Evolutionary conservation across 2,888 invertebrate species (phyloP), one percentile per base, ranked within the genome.

Genomic region (Tupiocoris notatus): DNA sequence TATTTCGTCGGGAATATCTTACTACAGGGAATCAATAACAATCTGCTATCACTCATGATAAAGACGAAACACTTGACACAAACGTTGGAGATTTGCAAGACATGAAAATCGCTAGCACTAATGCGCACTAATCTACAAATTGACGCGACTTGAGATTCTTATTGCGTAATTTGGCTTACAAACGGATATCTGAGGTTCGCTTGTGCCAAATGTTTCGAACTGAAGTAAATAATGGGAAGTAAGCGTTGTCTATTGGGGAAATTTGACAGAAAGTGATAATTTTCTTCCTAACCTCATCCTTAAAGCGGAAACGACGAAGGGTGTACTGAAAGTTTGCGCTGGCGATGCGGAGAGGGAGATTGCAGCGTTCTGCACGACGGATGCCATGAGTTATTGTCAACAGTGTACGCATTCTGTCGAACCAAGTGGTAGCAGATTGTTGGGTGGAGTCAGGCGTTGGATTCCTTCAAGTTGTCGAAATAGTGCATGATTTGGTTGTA

Each of bases 401-500:
- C 64, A 65, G 62, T 61, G 68, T 67, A 78, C 74, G 78, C 76
- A 77, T 75, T 77, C 66, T 73, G 73, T 39, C 62, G 73, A 74
- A 71, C 68, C 73, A 62, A 54, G 71, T 74, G 77, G 76, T 76
- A 61, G 61, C 70, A 70, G 75, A 63, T 70, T 74, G 67, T 74
- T 70, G 65, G 77, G 68, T 70, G 67, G 76, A 79, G 79, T 79
- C 79, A 82, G 80, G 88, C 87, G 80, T 86, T 87, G 1, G 88
- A 88, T 88, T 95, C 95, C 89, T 97, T 97, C 84, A 98, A 89
- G 88, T 95, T 96, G 88, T 96, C 95, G 88, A 98, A 97, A 86
- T 97, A 96, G 85, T 96, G 93, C 94, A 96, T 94, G 85, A 98
- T 93, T 88, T 96, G 95, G 85, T 96, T 95, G 86, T 97, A 97